phyloP scores from a whole-genome alignment of 2,797 vertebrate genomes.

The Avahi laniger region DNA sequence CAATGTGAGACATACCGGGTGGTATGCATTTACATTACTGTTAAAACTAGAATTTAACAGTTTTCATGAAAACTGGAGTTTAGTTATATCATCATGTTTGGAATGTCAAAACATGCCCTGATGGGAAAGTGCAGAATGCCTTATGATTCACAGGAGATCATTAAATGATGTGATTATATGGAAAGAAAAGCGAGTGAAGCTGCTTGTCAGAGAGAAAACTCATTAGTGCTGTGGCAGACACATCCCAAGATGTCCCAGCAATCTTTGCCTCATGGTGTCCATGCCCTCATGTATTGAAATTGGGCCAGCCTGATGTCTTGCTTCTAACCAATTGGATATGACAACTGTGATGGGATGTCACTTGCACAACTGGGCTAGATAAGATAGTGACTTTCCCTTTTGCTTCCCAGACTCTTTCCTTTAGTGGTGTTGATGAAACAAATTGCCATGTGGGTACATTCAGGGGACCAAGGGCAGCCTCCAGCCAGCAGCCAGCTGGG shows the following conservation, averaged over 20 bases:
- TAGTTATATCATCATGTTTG: background rate
- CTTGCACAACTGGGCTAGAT: background rate
- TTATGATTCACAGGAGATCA: background rate
- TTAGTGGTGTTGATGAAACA: background rate
- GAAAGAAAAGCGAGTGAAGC: background rate
- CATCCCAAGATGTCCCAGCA: background rate
- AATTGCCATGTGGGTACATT: background rate
- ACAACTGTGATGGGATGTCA: background rate
- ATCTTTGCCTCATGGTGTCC: too few species aligned
- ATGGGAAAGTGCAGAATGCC: background rate
- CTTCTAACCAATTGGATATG: background rate
- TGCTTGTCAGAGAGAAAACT: background rate
- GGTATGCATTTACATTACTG: background rate
- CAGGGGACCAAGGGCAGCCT: background rate
- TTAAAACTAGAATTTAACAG: background rate
- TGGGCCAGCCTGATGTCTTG: background rate
- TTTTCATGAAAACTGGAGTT: conserved; percentile 28
- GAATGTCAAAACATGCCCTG: conserved; percentile 36
- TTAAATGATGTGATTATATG: background rate
- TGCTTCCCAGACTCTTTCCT: background rate
- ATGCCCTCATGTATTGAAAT: background rate
- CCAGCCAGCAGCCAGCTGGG: background rate
- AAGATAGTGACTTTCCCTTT: background rate
- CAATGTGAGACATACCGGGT: background rate
- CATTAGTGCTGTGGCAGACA: background rate